A percentile compares a stretch with the other conserved stretches of the same genome.
Evolutionary conservation across 1,140 invertebrate species (phyloP).

Genomic region (Anthonomus grandis): DNA sequence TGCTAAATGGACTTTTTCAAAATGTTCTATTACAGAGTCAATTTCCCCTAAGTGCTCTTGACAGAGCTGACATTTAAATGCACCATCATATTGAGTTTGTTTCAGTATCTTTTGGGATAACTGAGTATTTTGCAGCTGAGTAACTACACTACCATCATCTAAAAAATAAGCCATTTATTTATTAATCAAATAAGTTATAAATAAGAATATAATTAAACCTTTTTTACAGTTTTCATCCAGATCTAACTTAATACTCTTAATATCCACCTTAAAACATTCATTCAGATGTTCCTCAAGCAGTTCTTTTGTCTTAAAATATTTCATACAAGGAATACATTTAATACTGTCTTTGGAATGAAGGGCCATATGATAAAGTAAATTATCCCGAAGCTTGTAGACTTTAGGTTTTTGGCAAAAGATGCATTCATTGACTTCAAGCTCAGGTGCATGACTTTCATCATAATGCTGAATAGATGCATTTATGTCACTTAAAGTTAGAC

Average conservation of each 20-base stretch:
- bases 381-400: constrained; percentile 16
- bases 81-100: constrained; percentile 18
- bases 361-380: constrained; percentile 19
- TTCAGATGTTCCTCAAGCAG: constrained; percentile 1
- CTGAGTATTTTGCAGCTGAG: not conserved
- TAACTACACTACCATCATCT: not conserved
- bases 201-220: no score
- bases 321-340: constrained; percentile 17
- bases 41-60: constrained; percentile 13
- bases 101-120: constrained; percentile 13
- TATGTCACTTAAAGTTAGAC: constrained; percentile 7
- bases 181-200: no score
- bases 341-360: constrained; percentile 18
- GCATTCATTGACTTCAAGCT: constrained; percentile 10
- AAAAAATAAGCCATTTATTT: not conserved
- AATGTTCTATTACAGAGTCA: constrained; percentile 11
- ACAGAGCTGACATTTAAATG: constrained; percentile 16
- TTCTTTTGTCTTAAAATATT: constrained; percentile 15
- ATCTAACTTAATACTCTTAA: not conserved
- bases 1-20: constrained; percentile 5
- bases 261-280: constrained; percentile 17
- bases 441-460: constrained; percentile 11
- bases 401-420: constrained; percentile 19
- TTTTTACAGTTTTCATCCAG: not conserved
- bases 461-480: constrained; percentile 20